Base-by-base conservation (phyloP, 2,888 invertebrate genomes). In the Strigamia crassipes region DNA sequence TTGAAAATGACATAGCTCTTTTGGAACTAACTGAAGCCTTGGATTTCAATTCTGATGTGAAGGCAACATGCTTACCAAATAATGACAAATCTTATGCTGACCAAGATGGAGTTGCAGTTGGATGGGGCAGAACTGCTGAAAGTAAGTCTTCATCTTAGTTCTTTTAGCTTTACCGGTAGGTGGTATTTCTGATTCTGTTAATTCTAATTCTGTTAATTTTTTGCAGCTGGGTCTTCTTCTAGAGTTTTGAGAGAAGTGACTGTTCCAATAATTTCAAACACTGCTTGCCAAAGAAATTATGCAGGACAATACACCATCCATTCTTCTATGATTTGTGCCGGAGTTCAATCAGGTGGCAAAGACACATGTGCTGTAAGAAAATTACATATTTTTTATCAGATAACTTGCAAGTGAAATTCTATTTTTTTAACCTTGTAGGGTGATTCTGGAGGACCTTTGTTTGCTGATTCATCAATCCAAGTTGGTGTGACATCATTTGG, bases 401-500 rank as follows among this genome's bases (percentile, higher is more conserved):
- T 42, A 38, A 34, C 31, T 21, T 6, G 21, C 13, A 77, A 38
- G 21, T 23, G 8, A 42, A 18, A 27, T 82, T 27, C 21, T 34
- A 38, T 27, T 13, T 31, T 78, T 41, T 82, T 38, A 6, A 15
- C 13, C 1, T 84, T 85, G 15, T 84, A 88, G 88, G 91, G 91
- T 15, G 91, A 91, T 83, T 91, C 91, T 10, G 91, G 91, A 1
- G 91, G 91, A 12, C 91, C 91, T 0, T 86, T 91, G 13, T 82
- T 84, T 66, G 34, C 41, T 78, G 78, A 27, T n/a, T n/a, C n/a
- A 21, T 12, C 31, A 78, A 31, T 6, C 87, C 84, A 90, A 46
- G 84, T 90, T n/a, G 91, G 91, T 38, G 86, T 91, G 1, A 90
- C 91, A 0, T 91, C 91, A 0, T 91, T 91, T 91, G 90, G 90